These are phyloP conservation scores for Rhodeus uyekii DNA, from an alignment of 2,797 vertebrate genomes.

Conservation along the genomic window DNA sequence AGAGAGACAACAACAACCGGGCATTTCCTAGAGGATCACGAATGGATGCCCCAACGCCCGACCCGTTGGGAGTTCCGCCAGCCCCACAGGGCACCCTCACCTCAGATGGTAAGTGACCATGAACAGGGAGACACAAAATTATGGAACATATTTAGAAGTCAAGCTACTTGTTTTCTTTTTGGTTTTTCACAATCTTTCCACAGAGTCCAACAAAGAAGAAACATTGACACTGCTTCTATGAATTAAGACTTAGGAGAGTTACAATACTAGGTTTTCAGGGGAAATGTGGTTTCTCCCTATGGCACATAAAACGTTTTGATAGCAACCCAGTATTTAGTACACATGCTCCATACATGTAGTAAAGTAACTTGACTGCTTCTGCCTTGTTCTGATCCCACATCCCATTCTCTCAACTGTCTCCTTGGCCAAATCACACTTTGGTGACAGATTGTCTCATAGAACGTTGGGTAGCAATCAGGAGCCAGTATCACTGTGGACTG, in stretches of 20 bases:
- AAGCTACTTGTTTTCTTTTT: neutral
- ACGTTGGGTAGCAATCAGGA: neutral
- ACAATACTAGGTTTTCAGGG: neutral
- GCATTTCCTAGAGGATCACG: constrained; percentile 84
- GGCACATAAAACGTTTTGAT: no score
- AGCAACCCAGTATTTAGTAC: neutral
- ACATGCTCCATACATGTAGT: neutral
- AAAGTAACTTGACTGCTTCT: neutral
- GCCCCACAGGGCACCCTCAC: constrained; percentile 84
- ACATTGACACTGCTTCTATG: neutral
- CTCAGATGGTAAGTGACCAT: constrained; percentile 83
- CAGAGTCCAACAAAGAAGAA: no score
- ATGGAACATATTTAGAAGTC: neutral
- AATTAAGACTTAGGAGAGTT: neutral
- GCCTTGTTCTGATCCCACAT: neutral
- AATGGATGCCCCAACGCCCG: constrained; percentile 81
- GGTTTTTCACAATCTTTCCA: neutral
- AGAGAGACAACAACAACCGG: constrained; percentile 84
- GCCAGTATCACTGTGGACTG: neutral
- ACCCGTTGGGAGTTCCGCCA: constrained; percentile 86
- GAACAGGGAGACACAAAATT: neutral
- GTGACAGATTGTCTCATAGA: neutral
- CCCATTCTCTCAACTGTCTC: neutral
- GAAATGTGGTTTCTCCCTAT: neutral
- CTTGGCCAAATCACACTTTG: neutral